These are phyloP conservation scores for Charanyca ferruginea DNA, from an alignment of 2,888 invertebrate species.

Conservation along the genomic window DNA sequence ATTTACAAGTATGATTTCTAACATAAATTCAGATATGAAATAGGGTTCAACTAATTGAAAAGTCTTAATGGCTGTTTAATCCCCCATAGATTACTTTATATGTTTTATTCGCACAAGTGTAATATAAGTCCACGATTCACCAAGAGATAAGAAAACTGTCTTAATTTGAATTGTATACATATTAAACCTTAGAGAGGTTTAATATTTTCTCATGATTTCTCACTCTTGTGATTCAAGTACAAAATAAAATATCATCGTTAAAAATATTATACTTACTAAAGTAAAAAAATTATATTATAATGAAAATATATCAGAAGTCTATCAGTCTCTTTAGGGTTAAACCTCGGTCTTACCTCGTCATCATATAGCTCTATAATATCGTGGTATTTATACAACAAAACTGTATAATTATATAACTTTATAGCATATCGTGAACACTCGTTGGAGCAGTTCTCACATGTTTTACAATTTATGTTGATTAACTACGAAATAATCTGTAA, in stretches of 20 bases:
- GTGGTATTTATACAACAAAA: constrained; percentile 26
- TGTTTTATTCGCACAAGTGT: constrained; percentile 1
- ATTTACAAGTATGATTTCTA: background rate
- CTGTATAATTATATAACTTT: constrained; percentile 11
- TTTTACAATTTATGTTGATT: constrained; percentile 26
- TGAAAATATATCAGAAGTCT: too few species aligned
- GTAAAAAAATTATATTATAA: too few species aligned
- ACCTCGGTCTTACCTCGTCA: background rate
- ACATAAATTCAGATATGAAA: background rate
- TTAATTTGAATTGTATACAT: too few species aligned
- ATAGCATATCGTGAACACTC: background rate
- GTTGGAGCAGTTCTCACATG: constrained; percentile 19
- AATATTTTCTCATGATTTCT: too few species aligned
- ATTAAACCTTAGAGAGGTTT: too few species aligned
- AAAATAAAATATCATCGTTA: too few species aligned
- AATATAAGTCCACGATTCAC: background rate
- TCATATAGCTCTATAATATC: constrained; percentile 7
- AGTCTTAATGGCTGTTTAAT: background rate
- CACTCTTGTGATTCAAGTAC: too few species aligned
- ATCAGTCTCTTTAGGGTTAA: too few species aligned
- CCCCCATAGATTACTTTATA: background rate
- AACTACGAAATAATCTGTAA: constrained; percentile 39
- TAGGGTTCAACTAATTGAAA: background rate
- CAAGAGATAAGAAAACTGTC: constrained; percentile 1
- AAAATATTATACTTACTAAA: too few species aligned